Evolutionary conservation across 2,113 vertebrate species (phyloP), one percentile per base, ranked within the genome.

Genomic region (Engystomops pustulosus): DNA sequence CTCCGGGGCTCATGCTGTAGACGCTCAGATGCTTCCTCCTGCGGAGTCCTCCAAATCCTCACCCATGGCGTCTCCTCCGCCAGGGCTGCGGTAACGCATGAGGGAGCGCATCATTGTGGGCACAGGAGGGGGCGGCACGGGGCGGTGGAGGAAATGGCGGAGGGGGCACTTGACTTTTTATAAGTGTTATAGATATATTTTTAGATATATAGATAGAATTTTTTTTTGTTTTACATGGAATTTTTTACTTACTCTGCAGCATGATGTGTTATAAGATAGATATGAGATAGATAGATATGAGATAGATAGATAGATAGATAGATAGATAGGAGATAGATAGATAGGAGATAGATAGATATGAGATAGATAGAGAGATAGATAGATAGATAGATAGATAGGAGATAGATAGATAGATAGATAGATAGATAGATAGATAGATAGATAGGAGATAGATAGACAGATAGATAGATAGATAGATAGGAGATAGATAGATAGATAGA

Each of bases 21-120:
- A 78, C 75, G 75, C 75, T 78, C 51, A 78, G 75, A 34, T 78
- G 51, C 51, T 3, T 78, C 75, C 60, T 34, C 30, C 75, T n/a
- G 49, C n/a, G 12, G 32, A 76, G 51, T 38, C 51, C 47, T 78
- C 51, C 5, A 36, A 60, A 55, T 58, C 12, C 7, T 76, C 74
- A 76, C 30, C 49, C 32, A 34, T 17, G 18, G 44, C 27, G 2
- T 74, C 44, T 76, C 27, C 49, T 76, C 45, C 49, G 51, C 49
- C 17, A 32, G 38, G 51, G n/a, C 23, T 34, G 45, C 20, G 27
- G 51, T 3, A 53, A 51, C 7, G 76, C 32, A n/a, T 62, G 77
- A 79, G 58, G 14, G 36, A 41, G 53, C 49, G 41, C 32, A 60
- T 67, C 62, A 32, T 32, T 36, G 53, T 23, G 75, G n/a, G 74